These are phyloP conservation scores for Phoxinus dragarum DNA, from an alignment of 2,797 vertebrate genomes.

Conservation along the genomic window DNA sequence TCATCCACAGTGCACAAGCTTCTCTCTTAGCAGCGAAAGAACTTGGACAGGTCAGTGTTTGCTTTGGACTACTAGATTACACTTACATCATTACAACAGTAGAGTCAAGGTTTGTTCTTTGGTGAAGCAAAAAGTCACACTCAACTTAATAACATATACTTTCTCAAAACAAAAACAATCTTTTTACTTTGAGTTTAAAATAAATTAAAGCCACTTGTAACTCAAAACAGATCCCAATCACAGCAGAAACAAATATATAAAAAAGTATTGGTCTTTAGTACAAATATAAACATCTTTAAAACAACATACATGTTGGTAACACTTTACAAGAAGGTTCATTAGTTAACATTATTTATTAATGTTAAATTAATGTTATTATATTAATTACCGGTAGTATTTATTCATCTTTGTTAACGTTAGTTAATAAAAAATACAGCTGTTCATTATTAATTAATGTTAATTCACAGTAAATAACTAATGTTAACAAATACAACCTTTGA, in stretches of 20 bases:
- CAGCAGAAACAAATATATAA: not conserved
- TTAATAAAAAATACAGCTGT: too few species aligned
- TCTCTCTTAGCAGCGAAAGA: conserved; percentile 78
- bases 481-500: too few species aligned
- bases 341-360: too few species aligned
- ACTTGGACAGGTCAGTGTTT: conserved; percentile 87
- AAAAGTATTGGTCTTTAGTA: not conserved
- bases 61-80: not conserved
- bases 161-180: not conserved
- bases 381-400: too few species aligned
- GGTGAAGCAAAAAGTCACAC: not conserved
- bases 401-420: too few species aligned
- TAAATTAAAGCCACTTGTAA: not conserved
- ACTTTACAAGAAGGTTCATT: too few species aligned
- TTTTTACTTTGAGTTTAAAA: not conserved
- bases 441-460: too few species aligned
- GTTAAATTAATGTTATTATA: too few species aligned
- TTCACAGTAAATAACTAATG: too few species aligned
- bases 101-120: not conserved
- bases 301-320: too few species aligned
- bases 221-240: not conserved
- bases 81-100: conserved; percentile 1
- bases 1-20: conserved; percentile 83
- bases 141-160: not conserved
- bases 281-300: not conserved